Conservation (phyloP, 2,888 invertebrate species). For the Macrosiphum euphorbiae region DNA sequence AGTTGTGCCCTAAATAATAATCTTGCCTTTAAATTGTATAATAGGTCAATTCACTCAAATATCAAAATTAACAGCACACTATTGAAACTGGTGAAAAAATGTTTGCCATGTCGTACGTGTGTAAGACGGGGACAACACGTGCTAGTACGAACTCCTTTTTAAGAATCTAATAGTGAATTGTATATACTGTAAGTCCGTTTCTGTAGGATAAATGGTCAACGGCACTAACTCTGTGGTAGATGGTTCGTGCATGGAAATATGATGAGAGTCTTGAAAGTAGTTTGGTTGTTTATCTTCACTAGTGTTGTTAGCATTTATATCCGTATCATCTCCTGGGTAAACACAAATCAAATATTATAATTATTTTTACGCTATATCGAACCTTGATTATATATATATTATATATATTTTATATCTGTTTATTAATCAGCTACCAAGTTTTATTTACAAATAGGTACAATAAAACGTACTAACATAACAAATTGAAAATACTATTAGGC, state of each 20-base stretch:
- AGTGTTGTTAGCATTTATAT: constrained; percentile 60
- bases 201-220: constrained; percentile 42
- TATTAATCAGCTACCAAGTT: background rate
- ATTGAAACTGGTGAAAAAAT: too few species aligned
- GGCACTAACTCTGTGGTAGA: constrained; percentile 54
- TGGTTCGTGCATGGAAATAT: constrained; percentile 59
- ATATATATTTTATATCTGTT: too few species aligned
- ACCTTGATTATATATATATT: too few species aligned
- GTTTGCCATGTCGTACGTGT: too few species aligned
- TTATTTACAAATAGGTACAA: background rate
- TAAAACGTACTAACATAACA: background rate
- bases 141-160: too few species aligned
- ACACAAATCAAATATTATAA: background rate
- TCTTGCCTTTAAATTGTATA: too few species aligned
- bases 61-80: too few species aligned
- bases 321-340: constrained; percentile 43
- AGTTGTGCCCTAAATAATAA: too few species aligned
- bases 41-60: too few species aligned
- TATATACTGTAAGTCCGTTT: constrained; percentile 53
- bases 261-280: constrained; percentile 57
- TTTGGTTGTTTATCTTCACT: constrained; percentile 54
- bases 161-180: background rate
- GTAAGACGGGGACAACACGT: too few species aligned
- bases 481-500: background rate
- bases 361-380: background rate